Percentiles rank a stretch among this genome's conserved stretches.
Evolutionary conservation across 2,888 invertebrate genomes (phyloP).

Genomic region (Orgyia antiqua): DNA sequence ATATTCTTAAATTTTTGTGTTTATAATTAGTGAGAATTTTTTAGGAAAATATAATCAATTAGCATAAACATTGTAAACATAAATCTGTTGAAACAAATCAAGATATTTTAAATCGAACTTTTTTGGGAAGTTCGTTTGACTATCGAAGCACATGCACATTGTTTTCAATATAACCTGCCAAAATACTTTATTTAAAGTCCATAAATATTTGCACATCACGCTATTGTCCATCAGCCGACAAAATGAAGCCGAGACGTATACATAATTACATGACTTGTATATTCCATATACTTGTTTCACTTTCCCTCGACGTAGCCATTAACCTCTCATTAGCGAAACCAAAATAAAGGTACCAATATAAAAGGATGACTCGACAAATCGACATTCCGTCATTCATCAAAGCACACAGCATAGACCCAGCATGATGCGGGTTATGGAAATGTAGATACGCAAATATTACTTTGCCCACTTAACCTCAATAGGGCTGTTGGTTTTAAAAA

Average conservation of each 20-base stretch:
- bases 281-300: constrained; percentile 21
- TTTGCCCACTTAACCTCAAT: constrained; percentile 23
- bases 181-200: background rate
- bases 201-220: background rate
- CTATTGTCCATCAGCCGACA: constrained; percentile 8
- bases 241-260: constrained; percentile 21
- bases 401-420: constrained; percentile 8
- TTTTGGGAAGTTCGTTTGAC: too few species aligned
- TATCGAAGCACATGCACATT: too few species aligned
- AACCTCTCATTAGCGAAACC: constrained; percentile 58
- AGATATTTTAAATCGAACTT: too few species aligned
- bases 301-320: constrained; percentile 15
- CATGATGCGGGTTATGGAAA: constrained; percentile 8
- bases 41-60: too few species aligned
- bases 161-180: background rate
- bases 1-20: too few species aligned
- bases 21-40: too few species aligned
- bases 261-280: constrained; percentile 32
- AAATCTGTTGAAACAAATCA: too few species aligned
- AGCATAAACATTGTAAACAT: too few species aligned
- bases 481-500: constrained; percentile 20
- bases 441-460: constrained; percentile 31
- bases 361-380: constrained; percentile 63
- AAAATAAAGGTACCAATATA: constrained; percentile 69
- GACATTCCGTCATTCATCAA: constrained; percentile 43